Percentiles rank a stretch among this genome's conserved stretches.
Evolutionary conservation across 2,113 vertebrate genomes (phyloP).

Genomic region (Sylvilagus bachmani): DNA sequence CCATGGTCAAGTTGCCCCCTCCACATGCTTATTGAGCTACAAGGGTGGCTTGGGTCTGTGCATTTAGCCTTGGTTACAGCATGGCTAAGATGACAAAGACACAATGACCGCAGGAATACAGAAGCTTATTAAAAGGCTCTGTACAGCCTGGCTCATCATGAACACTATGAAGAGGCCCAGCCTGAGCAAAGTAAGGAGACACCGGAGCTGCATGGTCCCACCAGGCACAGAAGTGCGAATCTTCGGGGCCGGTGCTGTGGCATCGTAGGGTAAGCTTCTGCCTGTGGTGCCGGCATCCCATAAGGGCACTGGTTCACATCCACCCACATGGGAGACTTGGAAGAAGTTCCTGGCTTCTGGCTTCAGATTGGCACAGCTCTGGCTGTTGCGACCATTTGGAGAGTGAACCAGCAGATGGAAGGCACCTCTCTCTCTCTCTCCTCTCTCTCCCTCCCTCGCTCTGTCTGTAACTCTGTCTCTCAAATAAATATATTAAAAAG

Average conservation of each 20-base stretch:
- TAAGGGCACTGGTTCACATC: too few species aligned
- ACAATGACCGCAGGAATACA: neutral
- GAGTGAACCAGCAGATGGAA: too few species aligned
- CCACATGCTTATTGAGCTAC: neutral
- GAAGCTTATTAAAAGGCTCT: neutral
- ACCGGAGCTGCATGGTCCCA: neutral
- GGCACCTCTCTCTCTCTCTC: too few species aligned
- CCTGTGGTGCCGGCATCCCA: too few species aligned
- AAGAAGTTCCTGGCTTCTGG: too few species aligned
- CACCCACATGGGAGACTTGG: too few species aligned
- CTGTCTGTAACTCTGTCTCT: too few species aligned
- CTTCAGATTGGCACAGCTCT: too few species aligned
- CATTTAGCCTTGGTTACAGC: neutral
- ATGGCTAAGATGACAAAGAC: constrained; percentile 37
- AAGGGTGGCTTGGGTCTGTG: neutral
- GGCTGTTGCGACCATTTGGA: too few species aligned
- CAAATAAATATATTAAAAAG: too few species aligned
- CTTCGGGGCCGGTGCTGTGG: neutral
- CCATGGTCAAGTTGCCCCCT: neutral
- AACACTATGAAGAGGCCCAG: neutral
- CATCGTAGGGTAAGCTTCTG: too few species aligned
- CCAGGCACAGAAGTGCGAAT: neutral
- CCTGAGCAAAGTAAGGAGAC: neutral
- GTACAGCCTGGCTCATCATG: neutral
- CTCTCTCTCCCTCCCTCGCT: too few species aligned